These are phyloP conservation scores for Sebastiscus albofasciatus DNA, from an alignment of 2,797 vertebrate genomes.

Conservation along the genomic window DNA sequence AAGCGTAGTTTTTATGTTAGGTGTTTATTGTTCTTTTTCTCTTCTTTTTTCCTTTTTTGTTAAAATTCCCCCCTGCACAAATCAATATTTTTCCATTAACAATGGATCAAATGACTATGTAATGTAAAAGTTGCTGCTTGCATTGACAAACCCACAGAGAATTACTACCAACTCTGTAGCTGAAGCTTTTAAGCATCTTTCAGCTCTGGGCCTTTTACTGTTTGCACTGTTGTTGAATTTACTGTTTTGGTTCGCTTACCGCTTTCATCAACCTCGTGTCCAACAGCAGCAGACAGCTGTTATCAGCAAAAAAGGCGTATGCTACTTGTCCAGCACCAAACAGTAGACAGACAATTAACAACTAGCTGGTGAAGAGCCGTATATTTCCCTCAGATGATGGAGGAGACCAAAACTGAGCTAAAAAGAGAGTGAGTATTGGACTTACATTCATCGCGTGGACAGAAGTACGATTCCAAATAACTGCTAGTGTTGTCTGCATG, in stretches of 20 bases:
- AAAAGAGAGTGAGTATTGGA: too few species aligned
- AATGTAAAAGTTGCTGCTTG: not conserved
- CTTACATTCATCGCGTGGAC: not conserved
- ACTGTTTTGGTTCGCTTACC: not conserved
- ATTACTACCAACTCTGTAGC: not conserved
- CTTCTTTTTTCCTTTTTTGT: not conserved
- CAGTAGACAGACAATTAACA: too few species aligned
- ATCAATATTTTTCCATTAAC: not conserved
- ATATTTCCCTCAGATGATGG: too few species aligned
- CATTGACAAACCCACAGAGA: not conserved
- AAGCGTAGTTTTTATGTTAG: too few species aligned
- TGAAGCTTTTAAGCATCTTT: not conserved
- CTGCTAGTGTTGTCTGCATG: too few species aligned
- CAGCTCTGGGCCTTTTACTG: not conserved
- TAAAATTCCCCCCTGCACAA: not conserved
- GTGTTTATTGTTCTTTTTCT: too few species aligned
- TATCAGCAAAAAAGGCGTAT: too few species aligned
- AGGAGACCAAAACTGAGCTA: too few species aligned
- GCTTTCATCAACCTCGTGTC: not conserved
- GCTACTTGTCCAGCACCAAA: too few species aligned
- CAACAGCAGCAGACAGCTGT: not conserved
- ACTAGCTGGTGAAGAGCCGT: too few species aligned
- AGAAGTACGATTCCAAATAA: not conserved
- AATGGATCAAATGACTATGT: not conserved
- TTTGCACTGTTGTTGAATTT: not conserved